These are phyloP conservation scores for Dolichotis patagonum DNA, from an alignment of 2,113 vertebrate species.

Conservation along the genomic window DNA sequence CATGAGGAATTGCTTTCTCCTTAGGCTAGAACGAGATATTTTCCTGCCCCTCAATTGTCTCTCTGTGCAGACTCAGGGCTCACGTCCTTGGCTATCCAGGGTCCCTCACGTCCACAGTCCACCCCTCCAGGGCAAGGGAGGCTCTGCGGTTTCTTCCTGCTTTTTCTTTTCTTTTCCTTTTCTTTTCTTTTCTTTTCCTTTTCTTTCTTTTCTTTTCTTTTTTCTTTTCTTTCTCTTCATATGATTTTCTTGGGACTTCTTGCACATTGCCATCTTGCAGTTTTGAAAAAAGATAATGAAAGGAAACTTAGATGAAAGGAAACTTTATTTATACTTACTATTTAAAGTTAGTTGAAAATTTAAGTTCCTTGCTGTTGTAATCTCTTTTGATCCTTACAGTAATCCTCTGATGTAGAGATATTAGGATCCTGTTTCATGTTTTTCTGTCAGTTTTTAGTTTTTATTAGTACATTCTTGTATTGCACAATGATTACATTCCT, in stretches of 20 bases:
- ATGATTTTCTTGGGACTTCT: neutral
- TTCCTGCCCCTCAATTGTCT: neutral
- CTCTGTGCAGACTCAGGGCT: neutral
- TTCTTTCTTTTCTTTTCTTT: neutral
- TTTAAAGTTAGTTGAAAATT: neutral
- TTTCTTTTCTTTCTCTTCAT: neutral
- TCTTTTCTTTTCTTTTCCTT: neutral
- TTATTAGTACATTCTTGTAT: neutral
- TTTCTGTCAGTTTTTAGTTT: neutral
- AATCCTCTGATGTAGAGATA: neutral
- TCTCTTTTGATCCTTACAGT: neutral
- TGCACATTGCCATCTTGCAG: neutral
- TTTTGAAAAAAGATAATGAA: conserved; percentile 51
- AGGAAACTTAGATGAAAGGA: neutral
- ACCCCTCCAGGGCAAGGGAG: neutral
- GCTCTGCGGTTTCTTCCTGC: neutral
- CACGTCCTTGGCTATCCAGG: neutral
- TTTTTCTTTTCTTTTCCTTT: neutral
- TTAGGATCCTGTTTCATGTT: neutral
- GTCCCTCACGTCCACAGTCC: neutral
- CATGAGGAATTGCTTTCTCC: neutral
- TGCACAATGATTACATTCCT: neutral
- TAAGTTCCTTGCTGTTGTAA: neutral
- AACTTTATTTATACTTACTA: neutral
- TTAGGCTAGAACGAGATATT: neutral